Base-by-base conservation (phyloP, 1,140 invertebrate genomes). In the Atta cephalotes region DNA sequence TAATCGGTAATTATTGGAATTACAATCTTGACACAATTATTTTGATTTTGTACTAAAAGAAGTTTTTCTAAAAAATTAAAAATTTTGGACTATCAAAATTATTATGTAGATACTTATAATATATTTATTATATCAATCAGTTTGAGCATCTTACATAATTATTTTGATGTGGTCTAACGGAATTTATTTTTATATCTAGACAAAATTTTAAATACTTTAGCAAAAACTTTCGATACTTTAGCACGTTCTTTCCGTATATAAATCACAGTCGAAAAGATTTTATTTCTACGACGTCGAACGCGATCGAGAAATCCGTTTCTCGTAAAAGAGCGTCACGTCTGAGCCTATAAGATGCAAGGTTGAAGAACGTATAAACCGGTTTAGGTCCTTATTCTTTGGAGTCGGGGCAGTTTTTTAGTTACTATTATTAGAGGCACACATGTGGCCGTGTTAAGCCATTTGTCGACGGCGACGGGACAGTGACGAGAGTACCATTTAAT, bases 381-480 rank as follows among this genome's bases (percentile, higher is more conserved):
- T 84, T 68, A 62, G 70, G 70, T 25, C 14, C 70, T 84, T 84
- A 84, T 84, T 74, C 80, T n/a, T n/a, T 45, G 39, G 56, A 74
- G 80, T 76, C 80, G 25, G 70, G 14, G 70, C 70, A 25, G 70
- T 84, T 84, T 84, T 82, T 84, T 84, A 84, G 80, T 84, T 84
- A 84, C 80, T 84, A 84, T 84, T 74, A 84, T 84, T 84, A 84
- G 80, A 84, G 70, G n/a, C 80, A 76, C 80, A 76, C 71, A 74
- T 84, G 70, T 84, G 80, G 80, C 70, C 25, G 70, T 76, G 70
- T 84, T 63, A 84, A 76, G 70, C 70, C 56, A 74, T 84, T 84
- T 84, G 80, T 74, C 80, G 80, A 72, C 80, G 25, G 25, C 70
- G 80, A 76, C 60, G 70, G 49, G 56, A 74, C 68, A 74, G 68